Evolutionary conservation across 2,113 vertebrate species (phyloP).

Genomic region (Strix aluco): DNA sequence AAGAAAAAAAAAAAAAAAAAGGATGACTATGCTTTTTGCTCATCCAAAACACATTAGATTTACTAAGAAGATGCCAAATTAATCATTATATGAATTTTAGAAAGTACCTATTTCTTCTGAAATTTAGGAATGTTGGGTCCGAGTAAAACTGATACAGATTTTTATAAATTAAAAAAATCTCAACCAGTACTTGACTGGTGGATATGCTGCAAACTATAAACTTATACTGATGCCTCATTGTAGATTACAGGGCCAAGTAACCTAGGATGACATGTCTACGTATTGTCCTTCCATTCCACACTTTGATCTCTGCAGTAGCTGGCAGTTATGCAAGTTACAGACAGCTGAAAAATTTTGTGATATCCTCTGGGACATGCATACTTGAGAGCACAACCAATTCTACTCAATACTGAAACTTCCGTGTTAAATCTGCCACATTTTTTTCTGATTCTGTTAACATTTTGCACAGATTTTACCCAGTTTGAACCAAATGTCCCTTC

Average conservation of each 20-base stretch:
- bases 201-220: not conserved
- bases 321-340: constrained; percentile 18
- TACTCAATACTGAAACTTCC: not conserved
- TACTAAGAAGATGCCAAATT: not conserved
- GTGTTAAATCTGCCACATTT: not conserved
- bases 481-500: not conserved
- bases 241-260: not conserved
- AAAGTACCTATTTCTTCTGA: not conserved
- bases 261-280: not conserved
- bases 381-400: not conserved
- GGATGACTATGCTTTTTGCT: not conserved
- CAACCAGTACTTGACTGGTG: not conserved
- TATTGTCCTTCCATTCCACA: not conserved
- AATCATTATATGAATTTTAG: not conserved
- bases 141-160: not conserved
- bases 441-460: not conserved
- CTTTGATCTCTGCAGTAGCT: constrained; percentile 16
- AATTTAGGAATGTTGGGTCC: not conserved
- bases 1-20: not conserved
- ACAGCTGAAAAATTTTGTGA: not conserved
- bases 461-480: not conserved
- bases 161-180: not conserved
- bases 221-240: not conserved
- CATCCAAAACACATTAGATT: not conserved
- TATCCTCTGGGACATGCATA: not conserved